Conservation (phyloP, 2,888 invertebrate species). For the Heliothis peltigera region DNA sequence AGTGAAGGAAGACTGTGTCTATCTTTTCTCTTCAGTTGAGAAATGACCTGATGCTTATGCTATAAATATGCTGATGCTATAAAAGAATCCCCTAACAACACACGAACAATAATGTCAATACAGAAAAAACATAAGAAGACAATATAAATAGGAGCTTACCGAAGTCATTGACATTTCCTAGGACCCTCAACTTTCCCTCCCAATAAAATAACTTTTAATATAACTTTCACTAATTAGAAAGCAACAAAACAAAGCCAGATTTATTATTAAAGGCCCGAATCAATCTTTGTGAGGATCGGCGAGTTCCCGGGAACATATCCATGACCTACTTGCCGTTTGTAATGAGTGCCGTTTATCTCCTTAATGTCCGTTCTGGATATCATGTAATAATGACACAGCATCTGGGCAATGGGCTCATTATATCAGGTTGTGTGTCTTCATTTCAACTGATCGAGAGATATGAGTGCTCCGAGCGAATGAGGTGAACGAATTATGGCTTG, state of each 20-base stretch:
- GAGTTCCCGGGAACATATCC: constrained; percentile 23
- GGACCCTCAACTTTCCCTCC: constrained; percentile 14
- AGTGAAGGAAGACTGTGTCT: background rate
- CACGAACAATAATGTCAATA: background rate
- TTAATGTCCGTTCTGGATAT: constrained; percentile 83
- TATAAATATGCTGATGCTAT: too few species aligned
- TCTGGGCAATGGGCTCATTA: constrained; percentile 78
- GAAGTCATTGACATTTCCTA: constrained; percentile 12
- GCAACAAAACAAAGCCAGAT: constrained; percentile 52
- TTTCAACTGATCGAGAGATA: constrained; percentile 82
- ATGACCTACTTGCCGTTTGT: constrained; percentile 68
- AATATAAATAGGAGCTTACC: background rate
- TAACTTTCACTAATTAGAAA: constrained; percentile 50
- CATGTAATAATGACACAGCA: constrained; percentile 85
- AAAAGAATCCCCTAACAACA: background rate
- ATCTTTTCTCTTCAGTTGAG: background rate
- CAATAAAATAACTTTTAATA: constrained; percentile 50
- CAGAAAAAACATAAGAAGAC: background rate
- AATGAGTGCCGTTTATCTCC: constrained; percentile 84
- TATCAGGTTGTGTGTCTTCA: constrained; percentile 77
- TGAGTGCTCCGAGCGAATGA: constrained; percentile 51
- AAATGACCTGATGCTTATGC: too few species aligned
- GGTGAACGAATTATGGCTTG: constrained; percentile 11
- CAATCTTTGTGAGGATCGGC: constrained; percentile 47
- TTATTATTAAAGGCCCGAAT: constrained; percentile 54